Base-by-base conservation (phyloP, 2,888 invertebrate species). In the Octodonta nipae region DNA sequence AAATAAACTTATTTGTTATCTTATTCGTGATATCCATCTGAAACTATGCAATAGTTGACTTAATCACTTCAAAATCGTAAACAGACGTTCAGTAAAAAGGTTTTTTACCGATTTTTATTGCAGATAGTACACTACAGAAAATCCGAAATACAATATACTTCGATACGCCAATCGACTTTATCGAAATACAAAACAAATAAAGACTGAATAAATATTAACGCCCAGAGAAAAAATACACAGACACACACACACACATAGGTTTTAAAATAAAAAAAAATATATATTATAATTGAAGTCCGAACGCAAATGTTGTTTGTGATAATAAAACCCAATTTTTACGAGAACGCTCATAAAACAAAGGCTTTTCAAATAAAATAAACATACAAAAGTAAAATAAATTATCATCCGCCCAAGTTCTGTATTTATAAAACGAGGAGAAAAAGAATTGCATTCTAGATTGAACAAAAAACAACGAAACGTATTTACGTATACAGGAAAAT, bases 311-410 rank as follows among this genome's bases (percentile, higher is more conserved):
- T 60, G 57, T 58, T 59, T 57, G 57, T 58, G 54, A 59, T 59
- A 59, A 60, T 60, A 59, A 59, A 59, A 56, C 58, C 52, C 56
- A 58, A 59, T 59, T 60, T 60, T 60, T 59, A 56, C 56, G 54
- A 57, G 56, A 54, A 57, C 53, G 52, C 55, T 55, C 55, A 49
- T 54, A 52, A 53, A 55, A 55, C 53, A 55, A 54, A 55, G 50
- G 49, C 50, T 49, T 46, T 49, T 43, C 47, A 49, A 52, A 54
- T 51, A 55, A 52, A 54, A 53, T 52, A 54, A 52, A 53, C 52
- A 53, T 46, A 54, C 51, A 54, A 54, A 52, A 55, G 52, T 53
- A 53, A 55, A 55, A 55, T 53, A 55, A 55, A 55, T 55, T 55
- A 55, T 51, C 47, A 48, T 49, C 43, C 46, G 52, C 47, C 51